A percentile compares a stretch with the other conserved stretches of the same genome.
These are phyloP conservation scores for Linepithema humile DNA, from an alignment of 1,140 invertebrate genomes.

Conservation along the genomic window DNA sequence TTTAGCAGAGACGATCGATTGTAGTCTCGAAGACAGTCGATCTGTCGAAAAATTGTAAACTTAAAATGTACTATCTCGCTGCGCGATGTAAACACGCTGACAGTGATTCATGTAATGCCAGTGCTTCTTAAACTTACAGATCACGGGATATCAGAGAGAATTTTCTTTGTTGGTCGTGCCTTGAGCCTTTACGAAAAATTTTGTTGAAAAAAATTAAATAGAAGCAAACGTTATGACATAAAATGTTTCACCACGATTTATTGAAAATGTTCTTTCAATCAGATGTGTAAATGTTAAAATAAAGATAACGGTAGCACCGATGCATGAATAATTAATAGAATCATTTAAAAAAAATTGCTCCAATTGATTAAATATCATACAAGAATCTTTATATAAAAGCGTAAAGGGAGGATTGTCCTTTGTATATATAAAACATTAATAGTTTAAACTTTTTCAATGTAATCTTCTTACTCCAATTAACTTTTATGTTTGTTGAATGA, in stretches of 20 bases:
- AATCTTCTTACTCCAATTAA: constrained; percentile 26
- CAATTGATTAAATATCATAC: constrained; percentile 2
- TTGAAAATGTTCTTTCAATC: constrained; percentile 23
- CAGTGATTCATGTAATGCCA: constrained; percentile 44
- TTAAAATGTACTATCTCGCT: constrained; percentile 44
- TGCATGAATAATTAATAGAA: constrained; percentile 11
- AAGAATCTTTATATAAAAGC: not conserved
- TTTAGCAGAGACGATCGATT: constrained; percentile 61
- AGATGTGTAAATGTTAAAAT: not conserved
- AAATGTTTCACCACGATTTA: not conserved
- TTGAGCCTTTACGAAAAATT: constrained; percentile 11
- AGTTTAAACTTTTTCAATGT: constrained; percentile 37
- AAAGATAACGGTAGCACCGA: not conserved
- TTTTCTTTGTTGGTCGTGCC: constrained; percentile 17
- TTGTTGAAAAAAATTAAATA: not conserved
- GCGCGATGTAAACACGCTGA: constrained; percentile 11
- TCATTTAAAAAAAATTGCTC: constrained; percentile 30
- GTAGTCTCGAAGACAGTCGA: constrained; percentile 67
- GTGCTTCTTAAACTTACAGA: constrained; percentile 55
- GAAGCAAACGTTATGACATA: too few species aligned
- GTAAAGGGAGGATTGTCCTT: not conserved
- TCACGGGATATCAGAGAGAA: constrained; percentile 16
- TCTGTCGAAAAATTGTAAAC: constrained; percentile 54
- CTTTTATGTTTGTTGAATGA: constrained; percentile 26
- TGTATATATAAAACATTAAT: constrained; percentile 34